Evolutionary conservation across 2,888 invertebrate species (phyloP).

Genomic region (Sarcophaga caerulescens): DNA sequence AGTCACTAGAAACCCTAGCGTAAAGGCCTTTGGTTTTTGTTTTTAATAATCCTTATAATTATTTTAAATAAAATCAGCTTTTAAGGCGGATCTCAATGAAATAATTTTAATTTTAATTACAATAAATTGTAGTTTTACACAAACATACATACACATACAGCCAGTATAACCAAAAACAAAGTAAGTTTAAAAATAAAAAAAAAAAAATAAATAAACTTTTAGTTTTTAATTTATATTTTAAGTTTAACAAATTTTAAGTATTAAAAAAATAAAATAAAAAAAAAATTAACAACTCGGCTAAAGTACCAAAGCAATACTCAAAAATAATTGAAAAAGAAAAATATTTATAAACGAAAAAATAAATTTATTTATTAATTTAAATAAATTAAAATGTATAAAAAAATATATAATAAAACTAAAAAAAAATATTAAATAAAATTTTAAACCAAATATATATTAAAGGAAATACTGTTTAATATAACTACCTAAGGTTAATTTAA

Average conservation of each 20-base stretch:
- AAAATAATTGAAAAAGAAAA: constrained; percentile 46
- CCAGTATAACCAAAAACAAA: constrained; percentile 61
- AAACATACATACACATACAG: constrained; percentile 50
- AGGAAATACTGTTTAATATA: not conserved
- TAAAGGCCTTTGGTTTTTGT: constrained; percentile 63
- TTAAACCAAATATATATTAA: constrained; percentile 10
- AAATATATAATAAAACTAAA: constrained; percentile 11
- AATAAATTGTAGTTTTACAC: not conserved
- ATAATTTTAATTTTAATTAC: constrained; percentile 19
- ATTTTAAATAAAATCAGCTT: constrained; percentile 68
- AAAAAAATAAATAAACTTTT: constrained; percentile 28
- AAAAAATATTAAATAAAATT: constrained; percentile 24
- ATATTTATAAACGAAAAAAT: constrained; percentile 20
- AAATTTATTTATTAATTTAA: constrained; percentile 29
- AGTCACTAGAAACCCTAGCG: constrained; percentile 76
- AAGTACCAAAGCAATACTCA: constrained; percentile 82
- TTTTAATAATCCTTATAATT: constrained; percentile 25
- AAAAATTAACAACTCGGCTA: constrained; percentile 76
- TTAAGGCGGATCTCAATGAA: constrained; percentile 72
- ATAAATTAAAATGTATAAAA: constrained; percentile 32
- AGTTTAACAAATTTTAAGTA: not conserved
- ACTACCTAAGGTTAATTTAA: constrained; percentile 54
- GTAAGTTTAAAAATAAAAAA: not conserved
- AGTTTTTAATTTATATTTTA: constrained; percentile 63
- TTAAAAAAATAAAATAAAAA: constrained; percentile 13